A percentile compares a stretch with the other conserved stretches of the same genome.
phyloP scores from a whole-genome alignment of 2,797 vertebrate genomes.

The Tapirus indicus region DNA sequence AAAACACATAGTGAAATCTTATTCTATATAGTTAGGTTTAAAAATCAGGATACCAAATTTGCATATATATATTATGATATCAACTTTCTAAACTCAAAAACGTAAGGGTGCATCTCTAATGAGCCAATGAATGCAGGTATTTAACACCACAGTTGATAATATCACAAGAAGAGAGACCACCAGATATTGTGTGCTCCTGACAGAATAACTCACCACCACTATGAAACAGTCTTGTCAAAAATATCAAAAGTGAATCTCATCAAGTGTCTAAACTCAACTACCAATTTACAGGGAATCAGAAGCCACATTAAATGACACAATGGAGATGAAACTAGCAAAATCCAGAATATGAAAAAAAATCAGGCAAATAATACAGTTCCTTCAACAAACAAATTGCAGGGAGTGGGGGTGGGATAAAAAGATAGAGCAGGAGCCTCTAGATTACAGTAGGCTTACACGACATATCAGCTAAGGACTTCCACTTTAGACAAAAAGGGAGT shows the following conservation, averaged over 20 bases:
- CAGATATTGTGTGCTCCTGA: too few relatives aligned
- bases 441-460: not conserved
- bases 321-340: not conserved
- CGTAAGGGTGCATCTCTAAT: too few relatives aligned
- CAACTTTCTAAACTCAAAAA: not conserved
- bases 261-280: not conserved
- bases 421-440: not conserved
- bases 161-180: not conserved
- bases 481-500: not conserved
- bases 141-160: not conserved
- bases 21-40: not conserved
- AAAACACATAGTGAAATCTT: not conserved
- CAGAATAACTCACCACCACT: not conserved
- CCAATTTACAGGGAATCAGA: not conserved
- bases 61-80: not conserved
- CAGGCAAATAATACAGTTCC: not conserved
- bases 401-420: rapidly evolving
- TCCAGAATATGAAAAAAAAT: not conserved
- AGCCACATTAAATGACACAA: not conserved
- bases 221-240: not conserved
- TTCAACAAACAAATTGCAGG: not conserved
- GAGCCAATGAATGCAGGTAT: not conserved
- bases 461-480: not conserved
- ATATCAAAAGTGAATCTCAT: not conserved
- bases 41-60: not conserved